Percentiles rank a stretch among this genome's conserved stretches.
These are phyloP conservation scores for Alauda arvensis DNA, from an alignment of 2,797 vertebrate species.

Conservation along the genomic window DNA sequence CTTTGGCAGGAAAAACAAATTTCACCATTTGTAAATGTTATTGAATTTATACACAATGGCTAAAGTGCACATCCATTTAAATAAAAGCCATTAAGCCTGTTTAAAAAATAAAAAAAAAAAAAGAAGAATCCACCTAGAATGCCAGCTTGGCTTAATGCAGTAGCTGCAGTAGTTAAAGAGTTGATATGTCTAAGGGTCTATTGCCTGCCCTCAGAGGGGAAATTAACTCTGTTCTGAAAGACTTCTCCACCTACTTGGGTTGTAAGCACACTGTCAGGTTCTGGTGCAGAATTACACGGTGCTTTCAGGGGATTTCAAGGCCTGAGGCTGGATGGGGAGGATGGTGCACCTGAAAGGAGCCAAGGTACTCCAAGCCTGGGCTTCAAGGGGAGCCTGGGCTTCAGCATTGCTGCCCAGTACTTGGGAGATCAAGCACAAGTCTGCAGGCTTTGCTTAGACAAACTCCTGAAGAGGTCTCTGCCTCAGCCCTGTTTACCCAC, in stretches of 20 bases:
- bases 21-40: slow-evolving; percentile 46
- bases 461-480: background rate
- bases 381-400: background rate
- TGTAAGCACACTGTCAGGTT: background rate
- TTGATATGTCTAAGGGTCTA: background rate
- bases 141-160: background rate
- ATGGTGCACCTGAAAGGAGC: background rate
- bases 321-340: background rate
- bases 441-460: background rate
- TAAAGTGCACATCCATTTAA: slow-evolving; percentile 47
- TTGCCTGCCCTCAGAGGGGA: background rate
- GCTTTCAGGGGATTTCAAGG: background rate
- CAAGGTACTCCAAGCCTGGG: background rate
- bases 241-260: background rate
- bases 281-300: background rate
- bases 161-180: slow-evolving; percentile 12
- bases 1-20: slow-evolving; percentile 43
- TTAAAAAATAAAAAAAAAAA: background rate
- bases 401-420: fast-evolving
- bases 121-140: background rate
- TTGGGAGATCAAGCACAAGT: fast-evolving
- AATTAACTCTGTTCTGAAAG: slow-evolving; percentile 6
- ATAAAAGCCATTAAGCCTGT: slow-evolving; percentile 27
- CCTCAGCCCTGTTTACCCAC: background rate
- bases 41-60: slow-evolving; percentile 39